Evolutionary conservation across 92 coral and sea anemone genomes (phyloP), one percentile per base, ranked within the genome.

Genomic region (Zoanthus sociatus): DNA sequence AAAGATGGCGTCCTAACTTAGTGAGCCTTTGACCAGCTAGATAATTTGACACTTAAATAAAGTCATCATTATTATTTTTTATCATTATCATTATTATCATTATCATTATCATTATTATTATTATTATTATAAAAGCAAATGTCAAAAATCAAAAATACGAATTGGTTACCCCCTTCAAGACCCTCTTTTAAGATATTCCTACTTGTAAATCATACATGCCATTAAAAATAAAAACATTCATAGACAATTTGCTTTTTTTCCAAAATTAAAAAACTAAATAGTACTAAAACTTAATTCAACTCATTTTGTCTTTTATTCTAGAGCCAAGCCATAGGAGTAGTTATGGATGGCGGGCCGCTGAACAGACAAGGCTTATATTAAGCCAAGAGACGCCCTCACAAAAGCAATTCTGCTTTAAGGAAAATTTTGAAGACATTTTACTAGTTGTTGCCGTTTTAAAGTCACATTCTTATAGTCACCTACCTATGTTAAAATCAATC

Each of bases 401-500:
- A 79, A 66, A 21, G 1, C 74, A 81, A 51, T 81, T 81, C 44
- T 81, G 85, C 74, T 81, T 64, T 54, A 85, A 88, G 64, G 66
- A 84, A 8, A 66, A 78, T n/a, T 85, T 88, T 12, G 84, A 91
- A 82, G 87, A 72, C 32, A 88, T 89, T 63, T 75, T 91, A 64
- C 85, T 94, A 54, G 79, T 94, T 50, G 89, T 94, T 16, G 89
- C 88, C 78, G 89, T 88, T 46, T 91, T 93, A 53, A 83, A 86
- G 51, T 93, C 94, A 4, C 67, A 82, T 1, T 50, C 93, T 44
- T 86, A 88, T 42, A 93, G 88, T 21, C 78, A 92, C 44, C 88
- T 94, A 31, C 92, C 94, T n/a, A 79, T 84, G 18, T 64, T 93
- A 5, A 89, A 93, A 55, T 76, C 87, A 14, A 87, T 94, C 7